These are phyloP conservation scores for Phacellophora camtschatica DNA, from an alignment of 30 jellyfish, hydroid and myxozoan genomes.

Conservation along the genomic window DNA sequence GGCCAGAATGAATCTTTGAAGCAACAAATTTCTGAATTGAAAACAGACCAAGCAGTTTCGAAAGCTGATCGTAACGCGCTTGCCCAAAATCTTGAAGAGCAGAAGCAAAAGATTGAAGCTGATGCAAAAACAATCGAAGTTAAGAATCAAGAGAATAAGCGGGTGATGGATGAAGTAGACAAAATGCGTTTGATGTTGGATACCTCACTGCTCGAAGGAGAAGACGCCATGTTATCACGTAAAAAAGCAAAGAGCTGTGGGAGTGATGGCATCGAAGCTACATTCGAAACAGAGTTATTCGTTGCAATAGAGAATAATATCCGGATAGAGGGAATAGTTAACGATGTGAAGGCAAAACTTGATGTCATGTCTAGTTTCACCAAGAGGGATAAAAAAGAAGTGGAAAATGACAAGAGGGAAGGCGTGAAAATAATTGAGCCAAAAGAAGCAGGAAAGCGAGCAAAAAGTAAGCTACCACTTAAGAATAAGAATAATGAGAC, in stretches of 20 bases:
- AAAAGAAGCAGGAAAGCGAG: background rate
- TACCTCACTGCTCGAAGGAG: conserved; percentile 2
- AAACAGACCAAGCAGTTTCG: conserved; percentile 11
- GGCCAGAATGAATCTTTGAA: conserved; percentile 54
- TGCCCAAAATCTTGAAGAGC: conserved; percentile 24
- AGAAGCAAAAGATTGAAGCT: background rate
- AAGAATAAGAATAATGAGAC: conserved; percentile 24
- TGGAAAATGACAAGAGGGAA: conserved; percentile 1
- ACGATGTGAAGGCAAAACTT: conserved; percentile 49
- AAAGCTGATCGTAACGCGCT: conserved; percentile 30
- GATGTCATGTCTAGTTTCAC: conserved; percentile 1
- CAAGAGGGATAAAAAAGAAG: background rate
- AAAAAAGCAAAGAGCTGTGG: conserved; percentile 23
- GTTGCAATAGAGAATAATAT: conserved; percentile 80
- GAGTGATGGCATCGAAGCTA: conserved; percentile 28
- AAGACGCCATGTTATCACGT: background rate
- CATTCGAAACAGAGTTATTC: conserved; percentile 87
- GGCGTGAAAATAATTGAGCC: conserved; percentile 4
- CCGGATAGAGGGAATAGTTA: conserved; percentile 71
- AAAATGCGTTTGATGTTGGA: conserved; percentile 20
- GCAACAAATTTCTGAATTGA: conserved; percentile 38
- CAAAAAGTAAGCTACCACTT: background rate
- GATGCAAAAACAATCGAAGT: conserved; percentile 1
- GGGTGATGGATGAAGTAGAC: conserved; percentile 1
- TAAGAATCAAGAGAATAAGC: background rate